These are phyloP conservation scores for Platyura marginata DNA, from an alignment of 1,140 invertebrate genomes.

Conservation along the genomic window DNA sequence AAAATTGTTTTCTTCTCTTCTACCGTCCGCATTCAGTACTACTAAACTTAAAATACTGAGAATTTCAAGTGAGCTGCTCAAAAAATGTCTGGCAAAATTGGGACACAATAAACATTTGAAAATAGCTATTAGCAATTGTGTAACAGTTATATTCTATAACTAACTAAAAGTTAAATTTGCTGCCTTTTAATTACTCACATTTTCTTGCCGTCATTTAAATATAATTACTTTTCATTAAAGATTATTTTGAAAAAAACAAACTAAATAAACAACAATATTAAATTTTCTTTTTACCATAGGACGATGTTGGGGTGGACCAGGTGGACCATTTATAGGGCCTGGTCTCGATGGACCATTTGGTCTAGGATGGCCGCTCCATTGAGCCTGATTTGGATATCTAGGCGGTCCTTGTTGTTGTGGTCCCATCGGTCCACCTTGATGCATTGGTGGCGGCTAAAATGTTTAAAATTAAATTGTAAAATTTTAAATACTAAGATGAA, in stretches of 20 bases:
- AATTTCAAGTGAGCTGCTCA: too few relatives aligned
- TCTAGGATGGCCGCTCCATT: constrained; percentile 32
- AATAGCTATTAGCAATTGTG: too few relatives aligned
- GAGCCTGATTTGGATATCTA: constrained; percentile 23
- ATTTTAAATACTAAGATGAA: neutral
- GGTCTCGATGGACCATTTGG: constrained; percentile 50
- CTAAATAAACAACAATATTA: too few relatives aligned
- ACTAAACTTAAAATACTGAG: too few relatives aligned
- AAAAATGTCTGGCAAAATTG: too few relatives aligned
- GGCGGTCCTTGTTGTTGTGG: constrained; percentile 29
- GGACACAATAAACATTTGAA: too few relatives aligned
- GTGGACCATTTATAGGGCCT: constrained; percentile 34
- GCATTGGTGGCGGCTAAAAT: constrained; percentile 17
- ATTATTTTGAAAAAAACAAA: neutral
- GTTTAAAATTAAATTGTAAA: too few relatives aligned
- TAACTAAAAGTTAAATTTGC: too few relatives aligned
- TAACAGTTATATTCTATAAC: too few relatives aligned
- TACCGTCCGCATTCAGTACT: too few relatives aligned
- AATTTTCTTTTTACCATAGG: neutral
- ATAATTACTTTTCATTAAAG: neutral
- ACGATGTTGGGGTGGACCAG: constrained; percentile 31
- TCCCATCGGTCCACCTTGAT: constrained; percentile 18
- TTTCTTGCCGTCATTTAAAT: neutral
- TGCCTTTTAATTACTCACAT: too few relatives aligned
- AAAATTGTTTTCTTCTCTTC: too few relatives aligned